Percentiles rank a stretch among this genome's conserved stretches.
phyloP scores from a whole-genome alignment of 2,113 vertebrate species.

The Engraulis encrasicolus region DNA sequence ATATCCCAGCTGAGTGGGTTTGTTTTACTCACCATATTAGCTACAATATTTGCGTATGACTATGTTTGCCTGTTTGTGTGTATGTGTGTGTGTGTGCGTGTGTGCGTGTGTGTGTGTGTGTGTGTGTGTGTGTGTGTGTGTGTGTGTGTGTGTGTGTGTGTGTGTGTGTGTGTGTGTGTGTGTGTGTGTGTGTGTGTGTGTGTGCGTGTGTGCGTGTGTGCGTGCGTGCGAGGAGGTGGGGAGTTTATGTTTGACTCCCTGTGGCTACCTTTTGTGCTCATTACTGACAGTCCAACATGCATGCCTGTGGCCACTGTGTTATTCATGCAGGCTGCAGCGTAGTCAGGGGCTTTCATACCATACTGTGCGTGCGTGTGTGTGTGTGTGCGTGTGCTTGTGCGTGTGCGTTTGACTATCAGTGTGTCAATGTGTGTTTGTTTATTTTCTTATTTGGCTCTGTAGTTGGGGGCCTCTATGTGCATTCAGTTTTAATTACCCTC shows the following conservation, averaged over 20 bases:
- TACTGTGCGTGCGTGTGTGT: slow-evolving; percentile 53
- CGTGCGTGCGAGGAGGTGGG: background rate
- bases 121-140: background rate
- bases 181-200: background rate
- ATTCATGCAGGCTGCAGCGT: slow-evolving; percentile 65
- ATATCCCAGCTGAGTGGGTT: slow-evolving; percentile 44
- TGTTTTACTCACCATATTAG: slow-evolving; percentile 42
- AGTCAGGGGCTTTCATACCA: slow-evolving; percentile 59
- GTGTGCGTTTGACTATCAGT: background rate
- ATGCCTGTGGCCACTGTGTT: slow-evolving; percentile 66
- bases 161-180: background rate
- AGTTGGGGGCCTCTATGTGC: background rate
- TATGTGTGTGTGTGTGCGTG: background rate
- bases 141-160: background rate
- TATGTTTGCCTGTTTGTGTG: slow-evolving; percentile 2
- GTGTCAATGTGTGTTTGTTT: background rate
- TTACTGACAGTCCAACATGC: slow-evolving; percentile 64
- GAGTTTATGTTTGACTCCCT: slow-evolving; percentile 34
- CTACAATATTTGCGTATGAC: no score
- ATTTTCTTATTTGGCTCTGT: background rate
- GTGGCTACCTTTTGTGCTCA: slow-evolving; percentile 66
- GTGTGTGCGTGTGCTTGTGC: background rate
- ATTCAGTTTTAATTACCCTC: slow-evolving; percentile 61
- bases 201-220: background rate
- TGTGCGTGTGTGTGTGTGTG: background rate